Evolutionary conservation across 2,888 invertebrate species (phyloP).

Genomic region (Cantharis rustica): DNA sequence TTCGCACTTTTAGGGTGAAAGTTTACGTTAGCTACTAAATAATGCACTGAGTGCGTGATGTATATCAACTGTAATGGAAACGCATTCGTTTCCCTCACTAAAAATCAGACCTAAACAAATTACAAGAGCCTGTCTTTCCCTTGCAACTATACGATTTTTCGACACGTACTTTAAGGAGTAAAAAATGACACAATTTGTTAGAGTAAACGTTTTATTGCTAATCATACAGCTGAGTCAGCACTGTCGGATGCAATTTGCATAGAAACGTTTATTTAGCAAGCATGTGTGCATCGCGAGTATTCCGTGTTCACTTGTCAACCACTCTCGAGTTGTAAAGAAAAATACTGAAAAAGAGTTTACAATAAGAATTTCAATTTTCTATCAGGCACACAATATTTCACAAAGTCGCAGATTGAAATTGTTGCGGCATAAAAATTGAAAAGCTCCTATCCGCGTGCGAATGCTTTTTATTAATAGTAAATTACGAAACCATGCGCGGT

Average conservation of each 20-base stretch:
- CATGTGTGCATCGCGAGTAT: slow-evolving; percentile 8
- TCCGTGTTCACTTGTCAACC: slow-evolving; percentile 9
- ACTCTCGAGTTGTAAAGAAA: slow-evolving; percentile 12
- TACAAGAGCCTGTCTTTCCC: slow-evolving; percentile 30
- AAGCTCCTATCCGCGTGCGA: not conserved
- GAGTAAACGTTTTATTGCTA: slow-evolving; percentile 44
- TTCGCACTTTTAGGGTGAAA: slow-evolving; percentile 51
- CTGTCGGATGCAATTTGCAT: slow-evolving; percentile 31
- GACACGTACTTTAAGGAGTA: slow-evolving; percentile 38
- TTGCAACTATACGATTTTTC: slow-evolving; percentile 33
- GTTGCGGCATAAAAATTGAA: not conserved
- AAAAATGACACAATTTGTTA: slow-evolving; percentile 43
- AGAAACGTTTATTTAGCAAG: slow-evolving; percentile 30
- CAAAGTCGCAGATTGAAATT: not conserved
- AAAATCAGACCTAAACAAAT: slow-evolving; percentile 48
- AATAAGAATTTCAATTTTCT: not conserved
- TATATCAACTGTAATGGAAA: slow-evolving; percentile 49
- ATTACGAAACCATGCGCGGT: not conserved
- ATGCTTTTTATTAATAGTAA: not conserved
- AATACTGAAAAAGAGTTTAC: slow-evolving; percentile 3
- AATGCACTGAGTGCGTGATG: slow-evolving; percentile 52
- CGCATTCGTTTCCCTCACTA: slow-evolving; percentile 44
- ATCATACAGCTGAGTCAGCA: slow-evolving; percentile 40
- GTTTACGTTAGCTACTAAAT: slow-evolving; percentile 50
- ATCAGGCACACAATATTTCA: not conserved